A percentile compares a stretch with the other conserved stretches of the same genome.
Conservation (phyloP, 2,113 vertebrate species). For the Poecile atricapillus region DNA sequence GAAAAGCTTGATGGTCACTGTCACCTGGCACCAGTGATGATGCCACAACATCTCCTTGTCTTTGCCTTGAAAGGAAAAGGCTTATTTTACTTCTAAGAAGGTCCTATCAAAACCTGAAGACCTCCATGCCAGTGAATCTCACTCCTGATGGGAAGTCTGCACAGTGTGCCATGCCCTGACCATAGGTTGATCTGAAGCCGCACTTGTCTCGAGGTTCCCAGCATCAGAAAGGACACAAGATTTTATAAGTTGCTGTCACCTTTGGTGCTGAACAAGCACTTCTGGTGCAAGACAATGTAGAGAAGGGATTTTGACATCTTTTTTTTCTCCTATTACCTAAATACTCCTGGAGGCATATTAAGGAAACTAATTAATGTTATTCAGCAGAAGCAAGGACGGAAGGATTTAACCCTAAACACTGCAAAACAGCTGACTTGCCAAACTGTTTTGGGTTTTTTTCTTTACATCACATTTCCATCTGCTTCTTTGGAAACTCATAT, state of each 20-base stretch:
- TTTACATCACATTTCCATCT: not conserved
- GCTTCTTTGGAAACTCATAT: not conserved
- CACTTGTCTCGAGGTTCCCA: accelerated
- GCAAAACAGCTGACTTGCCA: not conserved
- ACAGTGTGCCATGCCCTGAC: accelerated
- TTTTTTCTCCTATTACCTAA: not conserved
- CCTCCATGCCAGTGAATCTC: not conserved
- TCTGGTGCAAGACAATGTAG: not conserved
- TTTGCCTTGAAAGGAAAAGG: not conserved
- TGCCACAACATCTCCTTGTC: not conserved
- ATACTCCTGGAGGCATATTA: not conserved
- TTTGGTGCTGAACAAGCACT: not conserved
- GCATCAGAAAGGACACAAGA: not conserved
- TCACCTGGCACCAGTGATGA: not conserved
- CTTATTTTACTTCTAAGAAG: not conserved
- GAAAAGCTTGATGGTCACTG: not conserved
- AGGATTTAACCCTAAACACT: not conserved
- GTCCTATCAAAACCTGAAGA: not conserved
- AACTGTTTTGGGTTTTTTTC: not conserved
- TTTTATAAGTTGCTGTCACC: not conserved
- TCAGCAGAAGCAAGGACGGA: not conserved
- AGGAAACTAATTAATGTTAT: not conserved
- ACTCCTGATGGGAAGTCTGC: accelerated
- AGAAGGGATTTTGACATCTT: not conserved
- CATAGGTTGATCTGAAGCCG: not conserved